Conservation (phyloP, 1,140 invertebrate genomes). For the Trissolcus basalis region DNA sequence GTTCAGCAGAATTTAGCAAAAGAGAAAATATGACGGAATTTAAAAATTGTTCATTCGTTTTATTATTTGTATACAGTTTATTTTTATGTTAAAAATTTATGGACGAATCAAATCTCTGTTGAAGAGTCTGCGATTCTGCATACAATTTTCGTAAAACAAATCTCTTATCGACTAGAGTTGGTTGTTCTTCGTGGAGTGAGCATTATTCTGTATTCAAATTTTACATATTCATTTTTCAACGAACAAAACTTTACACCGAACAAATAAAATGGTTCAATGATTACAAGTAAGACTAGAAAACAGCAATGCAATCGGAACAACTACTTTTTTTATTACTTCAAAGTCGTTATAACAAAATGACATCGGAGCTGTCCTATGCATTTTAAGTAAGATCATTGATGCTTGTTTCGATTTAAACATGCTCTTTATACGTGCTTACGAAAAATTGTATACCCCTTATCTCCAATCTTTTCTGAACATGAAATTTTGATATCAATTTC, state of each 20-base stretch:
- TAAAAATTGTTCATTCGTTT: no score
- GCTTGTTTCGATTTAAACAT: slow-evolving; percentile 3
- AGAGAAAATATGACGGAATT: no score
- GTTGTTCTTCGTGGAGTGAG: no score
- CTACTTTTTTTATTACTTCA: slow-evolving; percentile 8
- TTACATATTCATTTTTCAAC: background rate
- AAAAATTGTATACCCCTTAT: no score
- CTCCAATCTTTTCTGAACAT: no score
- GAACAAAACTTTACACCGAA: slow-evolving; percentile 17
- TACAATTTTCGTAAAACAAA: no score
- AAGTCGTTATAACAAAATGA: slow-evolving; percentile 18
- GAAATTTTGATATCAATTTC: no score
- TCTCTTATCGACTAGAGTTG: no score
- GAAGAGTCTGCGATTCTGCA: background rate
- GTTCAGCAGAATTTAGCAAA: no score
- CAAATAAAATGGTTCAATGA: slow-evolving; percentile 23
- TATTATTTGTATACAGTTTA: no score
- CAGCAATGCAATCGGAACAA: slow-evolving; percentile 10
- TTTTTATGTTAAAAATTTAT: background rate
- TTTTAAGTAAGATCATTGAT: slow-evolving; percentile 22
- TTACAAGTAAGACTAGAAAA: slow-evolving; percentile 16
- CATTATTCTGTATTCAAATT: no score
- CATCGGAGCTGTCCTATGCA: slow-evolving; percentile 11
- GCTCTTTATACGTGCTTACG: background rate
- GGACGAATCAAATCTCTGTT: background rate